These are phyloP conservation scores for Rhagologus leucostigma DNA, from an alignment of 2,113 vertebrate species.

Conservation along the genomic window DNA sequence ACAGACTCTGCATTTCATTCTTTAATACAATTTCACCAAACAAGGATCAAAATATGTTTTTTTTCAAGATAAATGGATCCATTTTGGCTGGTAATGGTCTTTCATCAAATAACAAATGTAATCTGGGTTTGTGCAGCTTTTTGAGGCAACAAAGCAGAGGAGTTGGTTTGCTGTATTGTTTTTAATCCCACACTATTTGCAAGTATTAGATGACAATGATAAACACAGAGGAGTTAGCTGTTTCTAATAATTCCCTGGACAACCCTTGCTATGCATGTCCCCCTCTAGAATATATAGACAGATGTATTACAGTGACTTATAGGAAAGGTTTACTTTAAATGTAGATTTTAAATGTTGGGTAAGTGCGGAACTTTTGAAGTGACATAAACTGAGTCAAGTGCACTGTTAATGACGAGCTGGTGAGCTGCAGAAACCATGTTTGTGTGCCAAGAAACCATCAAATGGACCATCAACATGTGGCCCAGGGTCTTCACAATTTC, in stretches of 20 bases:
- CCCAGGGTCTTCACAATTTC: neutral
- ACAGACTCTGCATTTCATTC: neutral
- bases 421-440: neutral
- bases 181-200: neutral
- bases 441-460: neutral
- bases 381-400: neutral
- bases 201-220: neutral
- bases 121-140: neutral
- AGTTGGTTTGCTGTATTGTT: neutral
- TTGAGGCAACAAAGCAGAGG: neutral
- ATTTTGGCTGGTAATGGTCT: neutral
- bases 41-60: neutral
- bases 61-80: neutral
- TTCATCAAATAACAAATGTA: neutral
- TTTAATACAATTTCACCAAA: neutral
- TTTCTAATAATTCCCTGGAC: neutral
- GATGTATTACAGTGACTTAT: neutral
- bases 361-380: neutral
- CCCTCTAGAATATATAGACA: conserved; percentile 12
- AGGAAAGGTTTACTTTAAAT: conserved; percentile 20
- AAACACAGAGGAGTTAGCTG: neutral
- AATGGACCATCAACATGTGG: neutral
- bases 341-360: neutral
- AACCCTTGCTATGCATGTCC: neutral
- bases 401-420: neutral